Percentiles rank a stretch among this genome's conserved stretches.
Conservation (phyloP, 2,888 invertebrate genomes). For the Synergus japonicus region DNA sequence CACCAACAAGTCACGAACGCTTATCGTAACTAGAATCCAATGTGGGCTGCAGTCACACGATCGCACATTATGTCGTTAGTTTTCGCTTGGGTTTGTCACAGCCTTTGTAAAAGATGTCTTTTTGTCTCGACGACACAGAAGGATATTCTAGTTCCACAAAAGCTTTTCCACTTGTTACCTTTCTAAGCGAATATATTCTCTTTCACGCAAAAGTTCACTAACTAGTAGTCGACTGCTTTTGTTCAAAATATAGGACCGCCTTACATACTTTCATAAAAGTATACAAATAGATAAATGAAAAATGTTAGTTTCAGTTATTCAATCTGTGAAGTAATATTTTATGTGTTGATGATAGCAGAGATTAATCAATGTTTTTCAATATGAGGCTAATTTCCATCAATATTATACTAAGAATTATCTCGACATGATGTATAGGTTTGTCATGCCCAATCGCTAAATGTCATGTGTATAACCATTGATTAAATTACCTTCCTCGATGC, state of each 20-base stretch:
- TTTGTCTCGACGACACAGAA: constrained; percentile 21
- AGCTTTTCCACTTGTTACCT: constrained; percentile 37
- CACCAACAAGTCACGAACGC: constrained; percentile 51
- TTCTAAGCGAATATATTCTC: constrained; percentile 3
- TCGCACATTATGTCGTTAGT: constrained; percentile 49
- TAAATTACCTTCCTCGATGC: not conserved
- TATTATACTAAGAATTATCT: constrained; percentile 21
- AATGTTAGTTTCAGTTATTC: not conserved
- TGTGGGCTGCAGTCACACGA: constrained; percentile 51
- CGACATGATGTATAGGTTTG: not conserved
- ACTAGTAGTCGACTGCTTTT: constrained; percentile 16
- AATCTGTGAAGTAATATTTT: not conserved
- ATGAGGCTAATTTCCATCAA: not conserved
- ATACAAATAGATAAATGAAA: not conserved
- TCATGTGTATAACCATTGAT: constrained; percentile 3
- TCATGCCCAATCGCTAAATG: constrained; percentile 5
- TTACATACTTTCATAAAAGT: not conserved
- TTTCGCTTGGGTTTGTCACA: constrained; percentile 48
- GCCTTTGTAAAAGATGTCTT: constrained; percentile 32
- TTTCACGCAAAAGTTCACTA: constrained; percentile 22
- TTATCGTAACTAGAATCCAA: constrained; percentile 54
- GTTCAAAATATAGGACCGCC: not conserved
- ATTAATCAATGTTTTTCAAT: not conserved
- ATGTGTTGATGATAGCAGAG: not conserved
- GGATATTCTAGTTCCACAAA: constrained; percentile 17